Evolutionary conservation across 1,140 invertebrate genomes (phyloP).

Genomic region (Drosophila punjabiensis): DNA sequence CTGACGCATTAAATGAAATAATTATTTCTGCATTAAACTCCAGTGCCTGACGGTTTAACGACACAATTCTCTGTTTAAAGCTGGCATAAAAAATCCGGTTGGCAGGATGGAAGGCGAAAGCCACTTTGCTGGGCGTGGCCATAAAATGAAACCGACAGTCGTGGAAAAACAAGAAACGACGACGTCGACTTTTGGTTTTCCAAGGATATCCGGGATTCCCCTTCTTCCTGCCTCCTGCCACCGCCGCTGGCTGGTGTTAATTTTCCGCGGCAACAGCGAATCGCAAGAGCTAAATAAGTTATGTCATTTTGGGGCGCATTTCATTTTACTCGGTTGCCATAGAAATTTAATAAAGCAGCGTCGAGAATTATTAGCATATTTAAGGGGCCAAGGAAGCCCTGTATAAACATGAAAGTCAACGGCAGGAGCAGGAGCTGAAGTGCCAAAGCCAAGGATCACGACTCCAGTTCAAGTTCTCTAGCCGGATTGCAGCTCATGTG

Average conservation of each 20-base stretch:
- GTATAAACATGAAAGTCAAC: slow-evolving; percentile 55
- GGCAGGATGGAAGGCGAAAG: slow-evolving; percentile 26
- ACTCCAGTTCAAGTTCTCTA: slow-evolving; percentile 19
- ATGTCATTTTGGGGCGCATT: slow-evolving; percentile 69
- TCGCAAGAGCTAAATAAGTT: slow-evolving; percentile 71
- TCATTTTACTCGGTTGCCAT: slow-evolving; percentile 71
- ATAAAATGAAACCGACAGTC: slow-evolving; percentile 48
- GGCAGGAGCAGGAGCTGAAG: background rate
- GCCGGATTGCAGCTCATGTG: slow-evolving; percentile 54
- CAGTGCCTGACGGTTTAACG: slow-evolving; percentile 56
- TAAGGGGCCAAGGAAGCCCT: slow-evolving; percentile 39
- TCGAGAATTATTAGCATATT: slow-evolving; percentile 80
- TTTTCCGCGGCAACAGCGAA: slow-evolving; percentile 58
- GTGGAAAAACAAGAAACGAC: slow-evolving; percentile 15
- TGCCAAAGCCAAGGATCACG: slow-evolving; percentile 13
- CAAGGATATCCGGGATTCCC: slow-evolving; percentile 3
- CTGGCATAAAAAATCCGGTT: slow-evolving; percentile 52
- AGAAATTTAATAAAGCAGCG: slow-evolving; percentile 80
- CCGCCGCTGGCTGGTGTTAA: slow-evolving; percentile 51
- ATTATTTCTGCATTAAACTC: slow-evolving; percentile 66
- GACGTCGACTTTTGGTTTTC: slow-evolving; percentile 32
- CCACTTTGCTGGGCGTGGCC: slow-evolving; percentile 41
- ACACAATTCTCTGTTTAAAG: slow-evolving; percentile 61
- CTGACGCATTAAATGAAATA: slow-evolving; percentile 52
- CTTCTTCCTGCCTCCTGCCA: slow-evolving; percentile 1